Conservation (phyloP, 2,113 vertebrate genomes). For the Procavia capensis region DNA sequence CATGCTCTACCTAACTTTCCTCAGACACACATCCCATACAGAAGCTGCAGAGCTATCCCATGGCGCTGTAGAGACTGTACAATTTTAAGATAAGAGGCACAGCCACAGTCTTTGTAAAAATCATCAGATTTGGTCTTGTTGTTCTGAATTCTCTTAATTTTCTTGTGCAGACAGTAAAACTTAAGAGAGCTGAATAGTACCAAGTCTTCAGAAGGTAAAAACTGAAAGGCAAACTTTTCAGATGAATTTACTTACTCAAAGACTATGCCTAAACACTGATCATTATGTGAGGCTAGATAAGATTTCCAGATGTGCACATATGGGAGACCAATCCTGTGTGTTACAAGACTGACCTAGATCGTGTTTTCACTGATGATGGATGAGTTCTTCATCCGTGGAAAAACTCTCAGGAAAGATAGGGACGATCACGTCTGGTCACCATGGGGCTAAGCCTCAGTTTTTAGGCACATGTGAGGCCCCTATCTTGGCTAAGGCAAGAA, state of each 20-base stretch:
- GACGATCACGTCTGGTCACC: slow-evolving; percentile 50
- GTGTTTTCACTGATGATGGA: slow-evolving; percentile 63
- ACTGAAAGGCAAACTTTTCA: neutral
- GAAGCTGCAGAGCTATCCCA: slow-evolving; percentile 34
- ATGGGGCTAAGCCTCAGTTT: slow-evolving; percentile 39
- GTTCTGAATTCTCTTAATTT: neutral
- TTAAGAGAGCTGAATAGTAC: neutral
- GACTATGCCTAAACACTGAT: slow-evolving; percentile 47
- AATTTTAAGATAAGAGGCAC: neutral
- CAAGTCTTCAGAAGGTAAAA: slow-evolving; percentile 42
- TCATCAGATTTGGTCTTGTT: neutral
- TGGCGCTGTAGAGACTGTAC: neutral
- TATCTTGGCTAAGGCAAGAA: neutral
- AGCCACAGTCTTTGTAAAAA: slow-evolving; percentile 28
- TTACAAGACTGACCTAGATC: neutral
- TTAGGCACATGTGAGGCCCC: slow-evolving; percentile 14
- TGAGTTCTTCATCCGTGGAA: slow-evolving; percentile 50
- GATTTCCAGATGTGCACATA: slow-evolving; percentile 68
- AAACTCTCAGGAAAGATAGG: slow-evolving; percentile 47
- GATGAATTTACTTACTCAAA: slow-evolving; percentile 49
- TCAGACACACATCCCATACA: no score
- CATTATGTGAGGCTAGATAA: slow-evolving; percentile 40
- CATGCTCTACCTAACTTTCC: neutral
- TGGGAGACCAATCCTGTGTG: neutral
- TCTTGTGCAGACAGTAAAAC: slow-evolving; percentile 12